Evolutionary conservation across 2,113 vertebrate species (phyloP), one percentile per base, ranked within the genome.

Genomic region (Collichthys lucidus): DNA sequence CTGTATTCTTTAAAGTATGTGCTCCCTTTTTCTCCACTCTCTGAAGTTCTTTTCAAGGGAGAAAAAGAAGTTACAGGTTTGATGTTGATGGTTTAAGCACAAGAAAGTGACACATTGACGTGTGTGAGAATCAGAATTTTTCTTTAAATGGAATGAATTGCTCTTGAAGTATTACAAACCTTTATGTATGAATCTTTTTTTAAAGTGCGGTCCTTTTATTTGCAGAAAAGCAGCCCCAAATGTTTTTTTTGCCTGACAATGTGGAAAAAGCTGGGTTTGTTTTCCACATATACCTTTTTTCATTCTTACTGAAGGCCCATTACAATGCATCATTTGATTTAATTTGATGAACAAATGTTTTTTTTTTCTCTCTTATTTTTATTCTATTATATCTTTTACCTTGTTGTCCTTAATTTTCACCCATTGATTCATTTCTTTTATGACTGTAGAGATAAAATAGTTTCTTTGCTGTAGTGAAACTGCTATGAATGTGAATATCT

Each of bases 401-500:
- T 89, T 93, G 47, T 82, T 79, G 84, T 94, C 79, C 84, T 91
- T 73, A 63, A 88, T 80, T 89, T 94, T 90, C 84, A 89, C 67
- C 67, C 77, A 70, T 77, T 85, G 79, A 77, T 90, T 91, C 65
- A 19, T 87, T 91, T 86, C 59, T 24, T 90, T 86, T 53, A 74
- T 86, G 74, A 91, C 69, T 87, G 52, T 93, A 85, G 87, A 87
- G 74, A 84, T 69, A 24, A 88, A 87, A 84, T 89, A 84, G 84
- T 92, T 91, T 86, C 65, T 92, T 94, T 93, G 88, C 89, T 94
- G 92, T 95, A 93, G 93, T 94, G 82, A 93, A 94, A 93, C 82
- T 94, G 89, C 89, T 91, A 86, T 92, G 94, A 95, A 95, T 95
- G 94, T 95, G 93, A 95, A 93, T 90, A 91, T 92, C 76, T 90